Percentiles rank a stretch among this genome's conserved stretches.
These are phyloP conservation scores for Etheostoma nigrum DNA, from an alignment of 2,797 vertebrate genomes.

Conservation along the genomic window DNA sequence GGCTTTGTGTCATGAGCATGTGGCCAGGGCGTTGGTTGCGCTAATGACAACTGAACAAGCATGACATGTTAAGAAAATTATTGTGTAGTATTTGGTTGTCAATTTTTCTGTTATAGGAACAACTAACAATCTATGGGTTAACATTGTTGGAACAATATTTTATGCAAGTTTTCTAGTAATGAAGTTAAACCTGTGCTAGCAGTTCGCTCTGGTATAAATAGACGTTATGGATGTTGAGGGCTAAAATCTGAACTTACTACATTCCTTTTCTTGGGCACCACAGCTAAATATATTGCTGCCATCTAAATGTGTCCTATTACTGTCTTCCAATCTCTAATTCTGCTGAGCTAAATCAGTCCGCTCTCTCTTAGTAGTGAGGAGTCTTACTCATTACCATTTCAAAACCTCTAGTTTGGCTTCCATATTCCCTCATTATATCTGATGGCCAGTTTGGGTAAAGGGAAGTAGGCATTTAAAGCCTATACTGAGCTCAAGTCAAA, in stretches of 20 bases:
- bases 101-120: neutral
- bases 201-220: slow-evolving; percentile 38
- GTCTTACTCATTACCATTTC: slow-evolving; percentile 79
- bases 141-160: neutral
- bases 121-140: neutral
- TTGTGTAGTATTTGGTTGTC: slow-evolving; percentile 1
- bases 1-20: neutral
- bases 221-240: slow-evolving; percentile 33
- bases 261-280: slow-evolving; percentile 42
- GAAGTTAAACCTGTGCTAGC: slow-evolving; percentile 21
- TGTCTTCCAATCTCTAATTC: slow-evolving; percentile 74
- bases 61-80: neutral
- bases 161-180: slow-evolving; percentile 28
- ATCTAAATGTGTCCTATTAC: slow-evolving; percentile 66
- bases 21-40: neutral
- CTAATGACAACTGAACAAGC: slow-evolving; percentile 13
- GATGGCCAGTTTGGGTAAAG: slow-evolving; percentile 57
- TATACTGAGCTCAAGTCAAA: slow-evolving; percentile 42
- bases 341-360: slow-evolving; percentile 71
- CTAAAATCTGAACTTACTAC: slow-evolving; percentile 47
- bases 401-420: slow-evolving; percentile 74
- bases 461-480: slow-evolving; percentile 53
- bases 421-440: slow-evolving; percentile 75
- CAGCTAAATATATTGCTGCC: slow-evolving; percentile 68
- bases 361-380: slow-evolving; percentile 64